These are phyloP conservation scores for Lysiphlebus fabarum DNA, from an alignment of 1,140 invertebrate genomes.

Conservation along the genomic window DNA sequence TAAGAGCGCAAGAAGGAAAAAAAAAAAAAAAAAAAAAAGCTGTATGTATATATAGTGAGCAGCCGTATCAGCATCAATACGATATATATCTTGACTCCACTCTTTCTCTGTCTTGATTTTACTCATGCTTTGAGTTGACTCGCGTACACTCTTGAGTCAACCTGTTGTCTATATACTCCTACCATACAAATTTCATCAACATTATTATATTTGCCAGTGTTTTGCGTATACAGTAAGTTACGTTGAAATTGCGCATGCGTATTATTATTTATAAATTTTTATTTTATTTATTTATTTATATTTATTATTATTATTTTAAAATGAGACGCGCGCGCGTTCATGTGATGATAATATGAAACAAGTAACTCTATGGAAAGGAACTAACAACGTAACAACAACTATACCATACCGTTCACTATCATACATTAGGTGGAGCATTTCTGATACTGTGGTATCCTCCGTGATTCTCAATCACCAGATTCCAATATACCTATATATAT, in stretches of 20 bases:
- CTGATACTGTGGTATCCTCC: conserved; percentile 45
- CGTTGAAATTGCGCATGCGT: conserved; percentile 24
- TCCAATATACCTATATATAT: not conserved
- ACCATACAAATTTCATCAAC: conserved; percentile 15
- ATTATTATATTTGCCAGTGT: no score
- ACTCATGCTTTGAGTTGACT: conserved; percentile 34
- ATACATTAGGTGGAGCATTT: conserved; percentile 53
- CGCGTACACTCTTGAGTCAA: conserved; percentile 43
- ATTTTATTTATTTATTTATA: no score
- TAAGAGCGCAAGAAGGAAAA: no score
- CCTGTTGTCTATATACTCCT: conserved; percentile 42
- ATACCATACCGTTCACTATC: conserved; percentile 49
- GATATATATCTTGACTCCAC: no score
- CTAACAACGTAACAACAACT: conserved; percentile 39
- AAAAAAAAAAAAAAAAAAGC: no score
- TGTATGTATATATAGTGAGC: no score
- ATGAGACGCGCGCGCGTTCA: conserved; percentile 32
- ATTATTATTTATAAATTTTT: conserved; percentile 9
- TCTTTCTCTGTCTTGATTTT: conserved; percentile 6
- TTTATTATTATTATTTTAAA: no score
- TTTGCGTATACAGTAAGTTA: no score
- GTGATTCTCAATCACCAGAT: conserved; percentile 37
- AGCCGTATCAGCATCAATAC: no score
- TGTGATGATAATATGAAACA: conserved; percentile 52
- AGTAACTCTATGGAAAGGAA: conserved; percentile 54